Base-by-base conservation (phyloP, 1,140 invertebrate species). In the Halictus rubicundus region DNA sequence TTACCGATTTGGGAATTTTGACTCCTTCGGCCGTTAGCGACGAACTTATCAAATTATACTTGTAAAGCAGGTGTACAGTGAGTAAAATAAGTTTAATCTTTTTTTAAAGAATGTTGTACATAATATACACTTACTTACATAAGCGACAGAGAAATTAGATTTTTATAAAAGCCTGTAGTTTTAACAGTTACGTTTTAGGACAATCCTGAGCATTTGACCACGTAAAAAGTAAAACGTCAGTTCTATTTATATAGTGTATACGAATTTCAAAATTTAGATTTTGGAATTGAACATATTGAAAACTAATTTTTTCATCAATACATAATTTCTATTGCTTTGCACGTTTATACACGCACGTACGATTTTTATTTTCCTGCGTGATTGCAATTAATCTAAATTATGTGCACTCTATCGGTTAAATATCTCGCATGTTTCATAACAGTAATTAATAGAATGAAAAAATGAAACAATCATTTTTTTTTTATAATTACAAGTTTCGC, bases 1-100 rank as follows among this genome's bases (percentile, higher is more conserved):
- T 99, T 88, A 99, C 98, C 0, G 99, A 99, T 93, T 92, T 99
- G 49, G 99, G 99, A 19, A 97, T 99, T 81, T 93, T 99, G 21
- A 99, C 98, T 8, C 97, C 99, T 1, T 98, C 98, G 1, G 98
- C 98, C 81, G 98, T 99, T 19, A 98, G 98, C 93, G 98, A 99
- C 89, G 98, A 99, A 94, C 94, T 99, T 7, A 98, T 99, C 77
- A 98, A 99, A 93, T 93, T 99, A 60, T 99, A 99, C 93, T 95
- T 98, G 88, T 99, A 95, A 95, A 80, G 27, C 12, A 27, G 4
- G 0, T 68, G 7, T 46, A 12, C 52, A 27, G 1, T 64, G 42
- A 71, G 16, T 46, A 37, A 60, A 70, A 37, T 21, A 5, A 23
- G 23, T 23, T 32, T 14, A 14, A 52, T 32, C 52, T 32, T 54